phyloP scores from a whole-genome alignment of 92 coral and sea anemone genomes.

The Pocillopora grandis region DNA sequence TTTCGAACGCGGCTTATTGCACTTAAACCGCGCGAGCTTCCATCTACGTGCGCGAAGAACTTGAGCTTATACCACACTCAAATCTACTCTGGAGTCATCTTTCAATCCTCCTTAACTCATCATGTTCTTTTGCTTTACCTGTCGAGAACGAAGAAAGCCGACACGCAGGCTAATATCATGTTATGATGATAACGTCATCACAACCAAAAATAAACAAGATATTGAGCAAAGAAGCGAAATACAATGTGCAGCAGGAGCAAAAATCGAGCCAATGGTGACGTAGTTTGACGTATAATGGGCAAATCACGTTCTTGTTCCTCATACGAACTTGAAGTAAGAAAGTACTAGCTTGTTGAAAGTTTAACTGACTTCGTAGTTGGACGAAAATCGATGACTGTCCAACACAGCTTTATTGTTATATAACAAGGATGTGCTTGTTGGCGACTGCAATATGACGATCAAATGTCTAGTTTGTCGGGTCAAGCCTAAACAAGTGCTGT shows the following conservation, averaged over 20 bases:
- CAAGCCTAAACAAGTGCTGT: not conserved
- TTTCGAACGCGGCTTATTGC: too few species aligned
- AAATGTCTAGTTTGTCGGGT: not conserved
- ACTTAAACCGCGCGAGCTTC: too few species aligned
- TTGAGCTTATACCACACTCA: not conserved
- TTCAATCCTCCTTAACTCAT: not conserved
- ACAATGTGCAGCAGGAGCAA: not conserved
- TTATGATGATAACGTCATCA: not conserved
- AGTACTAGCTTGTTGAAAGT: not conserved
- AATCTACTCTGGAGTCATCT: not conserved
- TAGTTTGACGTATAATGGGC: not conserved
- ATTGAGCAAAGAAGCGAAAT: not conserved
- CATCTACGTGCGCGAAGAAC: too few species aligned
- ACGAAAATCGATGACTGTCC: not conserved
- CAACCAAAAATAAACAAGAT: conserved; percentile 3
- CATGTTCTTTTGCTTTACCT: not conserved
- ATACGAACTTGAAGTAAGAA: not conserved
- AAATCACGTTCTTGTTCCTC: not conserved
- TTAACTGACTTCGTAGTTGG: not conserved
- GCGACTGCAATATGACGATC: not conserved
- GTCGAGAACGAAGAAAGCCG: not conserved
- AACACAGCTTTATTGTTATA: not conserved
- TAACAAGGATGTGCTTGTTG: not conserved
- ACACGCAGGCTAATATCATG: not conserved
- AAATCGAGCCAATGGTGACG: not conserved